Evolutionary conservation across 1,140 invertebrate species (phyloP), one percentile per base, ranked within the genome.

Genomic region (Drosophila burlai): DNA sequence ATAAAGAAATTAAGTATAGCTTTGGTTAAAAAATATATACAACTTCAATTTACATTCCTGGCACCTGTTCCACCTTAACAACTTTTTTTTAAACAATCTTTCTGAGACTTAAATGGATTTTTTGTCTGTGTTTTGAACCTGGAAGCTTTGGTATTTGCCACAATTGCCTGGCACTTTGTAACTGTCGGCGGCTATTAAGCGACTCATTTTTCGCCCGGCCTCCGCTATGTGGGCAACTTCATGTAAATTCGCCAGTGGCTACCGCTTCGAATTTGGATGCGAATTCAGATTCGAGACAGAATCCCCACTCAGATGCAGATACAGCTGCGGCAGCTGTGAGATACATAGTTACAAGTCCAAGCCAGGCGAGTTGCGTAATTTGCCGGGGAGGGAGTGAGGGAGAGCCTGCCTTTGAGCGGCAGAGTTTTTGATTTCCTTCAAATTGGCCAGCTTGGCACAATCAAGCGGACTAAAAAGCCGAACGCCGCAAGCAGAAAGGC

Each of bases 121-220:
- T 29, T 40, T 42, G 10, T 8, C 13, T 8, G 46, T 43, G 64
- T 43, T 21, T 24, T 43, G 42, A 26, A 65, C 26, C 71, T 43
- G 52, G 47, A 40, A 66, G 50, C 57, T 43, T 55, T 64, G 85
- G 78, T 73, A 80, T 89, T 80, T 72, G 82, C 63, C 79, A 85
- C 91, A 92, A 92, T 92, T 89, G 91, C 75, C 81, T 76, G 83
- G 87, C 91, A 92, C 91, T 92, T 92, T 92, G 91, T 92, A 92
- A 92, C 91, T 92, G 91, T 92, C 91, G 91, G 73, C 83, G 91
- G 79, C 83, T 89, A 89, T 92, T 92, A 92, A 92, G 81, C 81
- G 87, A 60, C 87, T 91, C 91, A 92, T 92, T 92, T 91, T 90
- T 91, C 47, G 45, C 38, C 21, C 60, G 34, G 21, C 54, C 34